Base-by-base conservation (phyloP, 2,888 invertebrate genomes). In the Idaea biselata region DNA sequence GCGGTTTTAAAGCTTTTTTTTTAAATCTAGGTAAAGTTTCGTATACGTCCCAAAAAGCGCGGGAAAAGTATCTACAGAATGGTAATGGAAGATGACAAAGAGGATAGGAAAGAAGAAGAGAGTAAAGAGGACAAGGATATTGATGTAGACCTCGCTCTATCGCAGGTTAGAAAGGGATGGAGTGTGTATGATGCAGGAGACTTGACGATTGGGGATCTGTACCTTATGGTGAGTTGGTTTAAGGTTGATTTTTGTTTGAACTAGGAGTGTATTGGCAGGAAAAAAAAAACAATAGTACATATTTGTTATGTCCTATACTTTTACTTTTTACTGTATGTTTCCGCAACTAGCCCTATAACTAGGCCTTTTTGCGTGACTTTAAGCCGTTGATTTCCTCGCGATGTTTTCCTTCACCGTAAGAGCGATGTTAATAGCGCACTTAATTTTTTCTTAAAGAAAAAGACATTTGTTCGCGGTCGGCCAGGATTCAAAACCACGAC, bases 141-240 rank as follows among this genome's bases (percentile, higher is more conserved):
- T 0, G 91, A 93, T 62, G 80, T 88, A 61, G 90, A 91, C 0
- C 61, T 83, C 25, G 87, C 91, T 0, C 67, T 86, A 18, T 76
- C 79, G 53, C 93, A 93, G 79, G 91, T 95, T 16, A 83, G 89
- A 66, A 88, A 90, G 65, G 98, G 98, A 0, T 98, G 98, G 98
- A 97, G 96, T 61, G 81, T 94, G 8, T 89, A 94, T 16, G 96
- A 96, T 78, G 95, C 96, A 0, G 96, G 96, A 7, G 95, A 96
- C 44, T 93, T 98, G 56, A 97, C 97, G 5, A 93, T 99, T 33
- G 98, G 98, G 0, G 98, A 99, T 87, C 87, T 98, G 63, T 98
- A 97, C 87, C 93, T 98, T 59, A 97, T 98, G 95, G 96, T 97
- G 78, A 90, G 89, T 16, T 25, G 18, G 18, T 14, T 14, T 32